Evolutionary conservation across 2,888 invertebrate genomes (phyloP), one percentile per base, ranked within the genome.

Genomic region (Epistrophella euchroma): DNA sequence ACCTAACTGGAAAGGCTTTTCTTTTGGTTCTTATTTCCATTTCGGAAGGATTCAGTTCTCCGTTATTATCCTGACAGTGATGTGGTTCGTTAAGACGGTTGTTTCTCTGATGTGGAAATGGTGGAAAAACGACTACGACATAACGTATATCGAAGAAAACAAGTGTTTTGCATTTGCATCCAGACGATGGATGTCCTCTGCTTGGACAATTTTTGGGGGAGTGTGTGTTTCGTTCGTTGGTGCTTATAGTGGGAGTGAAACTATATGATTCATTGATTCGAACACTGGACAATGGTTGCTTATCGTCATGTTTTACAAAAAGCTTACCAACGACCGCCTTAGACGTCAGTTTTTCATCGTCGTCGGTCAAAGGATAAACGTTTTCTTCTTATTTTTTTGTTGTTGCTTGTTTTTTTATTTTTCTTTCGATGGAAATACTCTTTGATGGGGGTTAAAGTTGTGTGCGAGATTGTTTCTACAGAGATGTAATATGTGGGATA

Each of bases 241-340:
- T 66, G 66, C 50, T 66, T 56, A 28, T 28, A 66, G 66, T 73
- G 82, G 86, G 86, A 86, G 82, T 82, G 68, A 86, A 74, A 74
- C 81, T 86, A 73, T 86, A 64, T 82, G 86, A 77, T 78, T 86
- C 81, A 86, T 82, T 74, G 77, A 78, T 64, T 82, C 22, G 58
- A 77, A 70, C 60, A 78, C 82, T 82, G 82, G 77, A 86, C 86
- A 86, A 82, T 86, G 82, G 74, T 71, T 82, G 82, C 74, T 82
- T 81, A 74, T 86, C 77, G 47, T 74, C 71, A 75, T 86, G 79
- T 86, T 81, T 78, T 75, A 83, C 79, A 83, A 88, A 88, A 88
- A 88, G 88, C 88, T 88, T 87, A 80, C 71, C 68, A 88, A 79
- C 85, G 88, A 88, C 86, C 88, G 84, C 88, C 88, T 88, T 85